Base-by-base conservation (phyloP, 2,888 invertebrate genomes). In the Parnassius smintheus region DNA sequence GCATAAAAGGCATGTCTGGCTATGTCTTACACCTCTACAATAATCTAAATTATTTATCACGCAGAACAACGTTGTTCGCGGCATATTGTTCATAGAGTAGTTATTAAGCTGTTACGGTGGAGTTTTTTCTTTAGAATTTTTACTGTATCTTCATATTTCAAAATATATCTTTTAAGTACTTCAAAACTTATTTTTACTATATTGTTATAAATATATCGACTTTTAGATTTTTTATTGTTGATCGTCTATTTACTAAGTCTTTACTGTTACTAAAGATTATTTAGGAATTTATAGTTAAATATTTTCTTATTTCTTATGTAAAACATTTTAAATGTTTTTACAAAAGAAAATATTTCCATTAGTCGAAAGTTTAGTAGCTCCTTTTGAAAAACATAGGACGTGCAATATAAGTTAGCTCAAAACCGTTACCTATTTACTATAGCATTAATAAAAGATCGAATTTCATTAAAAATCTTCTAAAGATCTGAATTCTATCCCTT, bases 381-480 rank as follows among this genome's bases (percentile, higher is more conserved):
- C 71, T 70, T 73, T 66, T 68, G 49, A 55, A 1, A 49, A 18
- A 46, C 54, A 56, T 51, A 51, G 18, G 35, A 25, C 18, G 56
- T 56, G 56, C 59, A 59, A 63, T 85, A 82, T 63, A 64, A 63
- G 62, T 62, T 80, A 83, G 86, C 86, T 87, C 87, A 87, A 87
- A 70, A 67, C 75, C 70, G 83, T 85, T 84, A 84, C 81, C 82
- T 84, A 78, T 76, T 70, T 75, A 77, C 72, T 69, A 71, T 85
- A 86, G 81, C 78, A 85, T 18, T 83, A 80, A 64, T 52, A 52
- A 42, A 72, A 67, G 64, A 72, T 72, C 65, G 67, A 70, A 67
- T 72, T 68, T 69, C 76, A 73, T 73, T 76, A 67, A 56, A 60
- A 56, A 64, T 66, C 49, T 64, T 57, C 57, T 61, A 56, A 65